phyloP scores from a whole-genome alignment of 2,888 invertebrate species.

The Polyommatus iphigenia region DNA sequence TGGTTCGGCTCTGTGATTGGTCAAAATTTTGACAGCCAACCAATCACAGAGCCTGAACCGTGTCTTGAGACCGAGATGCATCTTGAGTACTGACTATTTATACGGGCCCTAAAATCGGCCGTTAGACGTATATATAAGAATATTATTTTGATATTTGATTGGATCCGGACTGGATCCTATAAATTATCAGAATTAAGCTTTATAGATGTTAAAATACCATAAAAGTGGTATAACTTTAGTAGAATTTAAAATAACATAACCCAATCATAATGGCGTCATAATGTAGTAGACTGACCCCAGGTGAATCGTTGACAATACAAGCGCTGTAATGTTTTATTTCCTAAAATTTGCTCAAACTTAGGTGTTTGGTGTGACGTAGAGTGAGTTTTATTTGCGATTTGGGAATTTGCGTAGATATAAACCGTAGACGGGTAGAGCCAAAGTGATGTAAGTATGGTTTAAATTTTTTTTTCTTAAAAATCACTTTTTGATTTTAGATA shows the following conservation, averaged over 20 bases:
- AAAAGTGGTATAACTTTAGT: neutral
- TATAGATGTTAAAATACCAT: too few species aligned
- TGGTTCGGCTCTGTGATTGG: too few species aligned
- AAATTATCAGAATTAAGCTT: too few species aligned
- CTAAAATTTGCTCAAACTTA: conserved; percentile 75
- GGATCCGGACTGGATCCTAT: too few species aligned
- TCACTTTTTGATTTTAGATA: neutral
- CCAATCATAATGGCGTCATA: neutral
- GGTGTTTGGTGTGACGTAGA: conserved; percentile 50
- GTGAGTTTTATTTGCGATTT: conserved; percentile 46
- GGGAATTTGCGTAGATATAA: conserved; percentile 44
- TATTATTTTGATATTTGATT: too few species aligned
- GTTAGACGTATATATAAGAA: too few species aligned
- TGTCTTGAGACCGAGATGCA: too few species aligned
- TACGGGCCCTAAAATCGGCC: too few species aligned
- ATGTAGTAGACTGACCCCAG: conserved; percentile 45
- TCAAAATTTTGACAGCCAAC: too few species aligned
- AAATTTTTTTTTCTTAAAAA: neutral
- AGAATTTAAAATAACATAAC: neutral
- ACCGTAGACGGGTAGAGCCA: conserved; percentile 13
- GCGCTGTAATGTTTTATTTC: conserved; percentile 57
- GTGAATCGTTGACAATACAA: conserved; percentile 78
- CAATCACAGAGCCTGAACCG: too few species aligned
- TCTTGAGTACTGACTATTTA: too few species aligned
- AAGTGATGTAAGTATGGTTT: neutral